These are phyloP conservation scores for Eristalis pertinax DNA, from an alignment of 2,888 invertebrate genomes.

Conservation along the genomic window DNA sequence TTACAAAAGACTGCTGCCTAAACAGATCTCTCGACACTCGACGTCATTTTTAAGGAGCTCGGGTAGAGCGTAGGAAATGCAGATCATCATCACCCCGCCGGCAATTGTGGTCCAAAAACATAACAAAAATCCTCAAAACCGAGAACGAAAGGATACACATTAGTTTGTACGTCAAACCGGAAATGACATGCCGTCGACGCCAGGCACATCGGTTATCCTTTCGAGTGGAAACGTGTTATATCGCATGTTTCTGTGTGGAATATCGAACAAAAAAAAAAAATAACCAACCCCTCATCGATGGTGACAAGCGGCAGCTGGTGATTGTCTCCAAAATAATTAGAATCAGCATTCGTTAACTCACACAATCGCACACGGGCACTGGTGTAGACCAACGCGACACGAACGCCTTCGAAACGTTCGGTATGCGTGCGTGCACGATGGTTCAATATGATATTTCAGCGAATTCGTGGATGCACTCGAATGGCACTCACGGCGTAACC, in stretches of 20 bases:
- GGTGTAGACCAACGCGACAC: neutral
- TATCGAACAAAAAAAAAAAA: neutral
- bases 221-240: conserved; percentile 27
- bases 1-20: neutral
- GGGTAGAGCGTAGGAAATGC: neutral
- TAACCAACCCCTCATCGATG: neutral
- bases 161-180: conserved; percentile 8
- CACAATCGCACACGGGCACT: neutral
- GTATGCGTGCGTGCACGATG: neutral
- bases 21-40: neutral
- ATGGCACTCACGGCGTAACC: conserved; percentile 40
- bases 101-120: neutral
- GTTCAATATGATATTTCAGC: conserved; percentile 8
- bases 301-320: conserved; percentile 45
- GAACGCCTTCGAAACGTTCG: neutral
- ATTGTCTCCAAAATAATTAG: conserved; percentile 62
- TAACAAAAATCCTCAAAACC: neutral
- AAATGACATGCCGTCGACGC: conserved; percentile 16
- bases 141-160: neutral
- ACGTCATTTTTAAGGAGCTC: too few species aligned
- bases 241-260: conserved; percentile 28
- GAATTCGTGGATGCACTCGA: conserved; percentile 37
- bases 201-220: neutral
- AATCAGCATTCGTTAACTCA: conserved; percentile 22
- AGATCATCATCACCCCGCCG: neutral